Evolutionary conservation across 2,113 vertebrate genomes (phyloP).

Genomic region (Corydoras maculifer): DNA sequence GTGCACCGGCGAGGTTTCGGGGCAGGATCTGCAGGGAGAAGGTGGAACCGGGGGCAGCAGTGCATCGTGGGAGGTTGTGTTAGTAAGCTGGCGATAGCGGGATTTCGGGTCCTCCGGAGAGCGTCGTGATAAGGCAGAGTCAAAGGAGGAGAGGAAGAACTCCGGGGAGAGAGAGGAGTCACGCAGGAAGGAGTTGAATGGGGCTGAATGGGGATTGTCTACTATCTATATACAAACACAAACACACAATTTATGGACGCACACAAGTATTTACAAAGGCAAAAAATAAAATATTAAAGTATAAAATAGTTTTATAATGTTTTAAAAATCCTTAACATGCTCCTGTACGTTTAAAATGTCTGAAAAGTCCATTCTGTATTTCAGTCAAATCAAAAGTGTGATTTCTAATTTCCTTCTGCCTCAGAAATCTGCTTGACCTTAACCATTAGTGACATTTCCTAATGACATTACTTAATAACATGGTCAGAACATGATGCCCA

Average conservation of each 20-base stretch:
- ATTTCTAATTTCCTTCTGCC: too few species aligned
- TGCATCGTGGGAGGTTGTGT: slow-evolving; percentile 75
- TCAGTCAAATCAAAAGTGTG: too few species aligned
- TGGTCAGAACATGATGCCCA: too few species aligned
- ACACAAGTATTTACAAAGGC: slow-evolving; percentile 12
- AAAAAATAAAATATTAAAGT: too few species aligned
- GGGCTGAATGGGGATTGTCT: slow-evolving; percentile 67
- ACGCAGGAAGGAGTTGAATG: slow-evolving; percentile 61
- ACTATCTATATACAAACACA: slow-evolving; percentile 48
- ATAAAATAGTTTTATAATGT: too few species aligned
- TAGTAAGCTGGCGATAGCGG: slow-evolving; percentile 75
- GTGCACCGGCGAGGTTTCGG: slow-evolving; percentile 74
- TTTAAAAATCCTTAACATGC: too few species aligned
- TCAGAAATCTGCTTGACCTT: too few species aligned
- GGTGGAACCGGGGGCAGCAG: slow-evolving; percentile 61
- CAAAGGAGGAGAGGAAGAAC: slow-evolving; percentile 65
- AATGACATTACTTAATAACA: too few species aligned
- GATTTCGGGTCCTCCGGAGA: slow-evolving; percentile 66
- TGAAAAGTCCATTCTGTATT: too few species aligned
- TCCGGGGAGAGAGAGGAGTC: slow-evolving; percentile 62
- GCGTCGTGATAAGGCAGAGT: slow-evolving; percentile 57
- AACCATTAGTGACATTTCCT: too few species aligned
- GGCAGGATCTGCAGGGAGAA: slow-evolving; percentile 70
- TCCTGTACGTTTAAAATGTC: too few species aligned
- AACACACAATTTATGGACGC: neutral